Percentiles rank a stretch among this genome's conserved stretches.
Conservation (phyloP, 1,140 invertebrate genomes). For the Brachionus manjavacas region DNA sequence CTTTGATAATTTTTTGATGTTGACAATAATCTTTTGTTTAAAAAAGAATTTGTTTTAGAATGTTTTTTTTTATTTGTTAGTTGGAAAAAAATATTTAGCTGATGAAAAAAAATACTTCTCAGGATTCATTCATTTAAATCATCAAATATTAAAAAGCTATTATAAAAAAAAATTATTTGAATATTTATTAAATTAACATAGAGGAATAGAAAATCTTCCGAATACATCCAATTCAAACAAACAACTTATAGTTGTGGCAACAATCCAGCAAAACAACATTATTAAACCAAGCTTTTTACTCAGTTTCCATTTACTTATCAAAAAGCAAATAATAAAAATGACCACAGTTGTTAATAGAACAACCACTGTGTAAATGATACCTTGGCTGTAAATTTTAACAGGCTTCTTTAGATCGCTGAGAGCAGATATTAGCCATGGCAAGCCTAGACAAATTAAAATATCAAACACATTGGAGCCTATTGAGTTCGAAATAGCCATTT, state of each 20-base stretch:
- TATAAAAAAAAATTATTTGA: too few species aligned
- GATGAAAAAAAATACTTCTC: too few species aligned
- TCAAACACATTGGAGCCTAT: constrained; percentile 58
- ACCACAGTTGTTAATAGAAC: constrained; percentile 52
- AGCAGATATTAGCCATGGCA: constrained; percentile 50
- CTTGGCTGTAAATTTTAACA: constrained; percentile 45
- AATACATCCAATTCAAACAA: constrained; percentile 55
- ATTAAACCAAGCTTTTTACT: constrained; percentile 48
- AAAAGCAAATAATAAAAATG: constrained; percentile 48
- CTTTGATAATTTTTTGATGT: too few species aligned
- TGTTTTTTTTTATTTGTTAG: too few species aligned
- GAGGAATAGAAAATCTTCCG: constrained; percentile 49
- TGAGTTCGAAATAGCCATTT: constrained; percentile 57
- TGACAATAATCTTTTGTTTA: too few species aligned
- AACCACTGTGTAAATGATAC: constrained; percentile 50
- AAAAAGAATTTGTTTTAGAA: not conserved
- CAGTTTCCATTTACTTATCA: constrained; percentile 50
- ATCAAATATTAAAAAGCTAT: too few species aligned
- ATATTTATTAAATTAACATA: too few species aligned
- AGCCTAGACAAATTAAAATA: constrained; percentile 54
- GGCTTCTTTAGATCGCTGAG: not conserved
- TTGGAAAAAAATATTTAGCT: too few species aligned
- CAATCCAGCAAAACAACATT: constrained; percentile 48
- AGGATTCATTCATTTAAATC: too few species aligned
- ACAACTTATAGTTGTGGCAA: constrained; percentile 50